phyloP scores from a whole-genome alignment of 2,888 invertebrate genomes.

The Sinodicranocentrus sp. region DNA sequence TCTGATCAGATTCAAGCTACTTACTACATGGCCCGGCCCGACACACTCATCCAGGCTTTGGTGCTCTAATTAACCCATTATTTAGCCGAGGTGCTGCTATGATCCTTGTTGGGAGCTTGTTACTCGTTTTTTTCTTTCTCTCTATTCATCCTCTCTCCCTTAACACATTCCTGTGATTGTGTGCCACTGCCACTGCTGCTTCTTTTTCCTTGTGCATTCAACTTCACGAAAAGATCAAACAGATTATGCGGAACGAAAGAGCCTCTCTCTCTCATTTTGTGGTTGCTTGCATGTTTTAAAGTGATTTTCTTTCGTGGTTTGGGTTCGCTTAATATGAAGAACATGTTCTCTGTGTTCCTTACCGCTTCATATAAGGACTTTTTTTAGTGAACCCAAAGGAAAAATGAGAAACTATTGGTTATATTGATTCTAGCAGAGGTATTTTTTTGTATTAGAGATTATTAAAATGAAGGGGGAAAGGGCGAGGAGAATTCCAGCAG shows the following conservation, averaged over 20 bases:
- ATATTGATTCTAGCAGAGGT: conserved; percentile 29
- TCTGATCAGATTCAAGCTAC: conserved; percentile 26
- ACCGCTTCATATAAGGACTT: conserved; percentile 33
- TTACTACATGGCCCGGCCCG: conserved; percentile 22
- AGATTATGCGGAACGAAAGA: conserved; percentile 31
- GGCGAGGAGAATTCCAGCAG: conserved; percentile 72
- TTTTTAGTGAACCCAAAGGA: conserved; percentile 2
- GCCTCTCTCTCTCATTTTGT: conserved; percentile 19
- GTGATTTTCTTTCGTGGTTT: conserved; percentile 12
- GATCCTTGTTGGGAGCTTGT: conserved; percentile 10
- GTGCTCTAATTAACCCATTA: conserved; percentile 74
- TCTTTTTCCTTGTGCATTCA: neutral
- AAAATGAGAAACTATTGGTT: neutral
- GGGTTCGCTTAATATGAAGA: conserved; percentile 1
- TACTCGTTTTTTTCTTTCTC: conserved; percentile 5
- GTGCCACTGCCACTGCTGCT: conserved; percentile 17
- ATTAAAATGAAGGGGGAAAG: conserved; percentile 38
- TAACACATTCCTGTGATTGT: conserved; percentile 28
- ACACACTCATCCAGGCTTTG: conserved; percentile 35
- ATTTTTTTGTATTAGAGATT: conserved; percentile 10
- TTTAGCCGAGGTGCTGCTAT: conserved; percentile 63
- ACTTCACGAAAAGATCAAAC: conserved; percentile 18
- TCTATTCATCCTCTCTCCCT: neutral
- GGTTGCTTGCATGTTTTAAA: conserved; percentile 20
- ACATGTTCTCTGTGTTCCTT: conserved; percentile 31